phyloP scores from a whole-genome alignment of 2,797 vertebrate genomes.

The Acanthurus tractus region DNA sequence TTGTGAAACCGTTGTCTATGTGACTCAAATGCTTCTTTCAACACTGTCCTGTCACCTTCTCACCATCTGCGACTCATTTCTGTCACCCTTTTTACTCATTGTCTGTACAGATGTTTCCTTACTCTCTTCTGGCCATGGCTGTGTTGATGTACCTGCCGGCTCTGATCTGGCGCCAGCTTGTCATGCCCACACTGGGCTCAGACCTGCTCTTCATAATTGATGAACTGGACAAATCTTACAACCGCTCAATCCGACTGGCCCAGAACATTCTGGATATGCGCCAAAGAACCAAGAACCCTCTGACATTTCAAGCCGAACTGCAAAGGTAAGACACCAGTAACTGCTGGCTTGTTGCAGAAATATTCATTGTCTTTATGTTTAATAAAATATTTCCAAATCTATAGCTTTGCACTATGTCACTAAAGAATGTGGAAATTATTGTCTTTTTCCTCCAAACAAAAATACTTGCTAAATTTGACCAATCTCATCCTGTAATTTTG shows the following conservation, averaged over 20 bases:
- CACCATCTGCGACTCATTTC: background rate
- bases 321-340: conserved; percentile 85
- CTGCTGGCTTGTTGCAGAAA: conserved; percentile 2
- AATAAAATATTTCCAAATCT: background rate
- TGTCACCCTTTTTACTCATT: conserved; percentile 3
- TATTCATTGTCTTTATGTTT: background rate
- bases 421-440: no score
- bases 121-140: conserved; percentile 92
- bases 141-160: conserved; percentile 94
- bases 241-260: conserved; percentile 94
- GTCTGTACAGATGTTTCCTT: conserved; percentile 91
- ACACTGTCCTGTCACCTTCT: background rate
- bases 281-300: conserved; percentile 86
- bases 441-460: no score
- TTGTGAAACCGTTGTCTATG: background rate
- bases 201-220: conserved; percentile 96
- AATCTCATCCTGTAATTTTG: conserved; percentile 5
- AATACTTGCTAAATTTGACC: no score
- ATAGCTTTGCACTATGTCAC: background rate
- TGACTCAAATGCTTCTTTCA: conserved; percentile 1
- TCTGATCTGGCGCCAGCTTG: conserved; percentile 92
- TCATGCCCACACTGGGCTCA: conserved; percentile 87
- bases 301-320: conserved; percentile 92
- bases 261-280: conserved; percentile 93
- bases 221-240: conserved; percentile 97